These are phyloP conservation scores for Venustaconcha ellipsiformis DNA, from an alignment of 1,140 invertebrate species.

Conservation along the genomic window DNA sequence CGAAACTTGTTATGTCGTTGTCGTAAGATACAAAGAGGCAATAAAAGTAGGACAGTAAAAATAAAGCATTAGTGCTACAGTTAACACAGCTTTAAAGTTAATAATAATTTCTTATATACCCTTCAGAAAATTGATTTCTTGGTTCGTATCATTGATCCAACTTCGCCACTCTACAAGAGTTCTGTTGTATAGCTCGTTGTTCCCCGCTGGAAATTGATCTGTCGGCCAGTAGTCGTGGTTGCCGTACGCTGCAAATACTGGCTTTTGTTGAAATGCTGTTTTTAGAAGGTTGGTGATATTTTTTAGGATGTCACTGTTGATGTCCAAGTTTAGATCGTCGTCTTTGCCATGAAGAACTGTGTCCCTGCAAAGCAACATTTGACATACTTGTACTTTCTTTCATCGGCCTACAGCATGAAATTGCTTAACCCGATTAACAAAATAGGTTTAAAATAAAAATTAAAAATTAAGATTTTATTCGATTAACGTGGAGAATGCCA, in stretches of 20 bases:
- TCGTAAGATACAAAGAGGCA: too few species aligned
- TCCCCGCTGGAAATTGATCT: constrained; percentile 46
- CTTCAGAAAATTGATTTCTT: constrained; percentile 38
- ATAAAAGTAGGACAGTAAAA: too few species aligned
- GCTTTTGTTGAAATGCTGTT: constrained; percentile 30
- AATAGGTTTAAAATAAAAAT: too few species aligned
- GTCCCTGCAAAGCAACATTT: constrained; percentile 39
- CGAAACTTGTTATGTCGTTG: too few species aligned
- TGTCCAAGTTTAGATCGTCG: constrained; percentile 38
- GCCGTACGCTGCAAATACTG: constrained; percentile 52
- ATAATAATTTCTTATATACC: constrained; percentile 32
- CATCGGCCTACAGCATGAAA: too few species aligned
- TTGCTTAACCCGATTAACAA: too few species aligned
- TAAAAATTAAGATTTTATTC: too few species aligned
- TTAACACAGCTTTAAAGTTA: too few species aligned
- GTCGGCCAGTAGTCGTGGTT: constrained; percentile 63
- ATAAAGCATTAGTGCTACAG: too few species aligned
- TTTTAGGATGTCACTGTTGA: constrained; percentile 46
- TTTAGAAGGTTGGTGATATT: constrained; percentile 48
- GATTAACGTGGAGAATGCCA: too few species aligned
- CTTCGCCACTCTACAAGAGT: constrained; percentile 44
- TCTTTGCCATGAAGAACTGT: constrained; percentile 50
- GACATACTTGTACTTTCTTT: too few species aligned
- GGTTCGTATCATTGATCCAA: constrained; percentile 46
- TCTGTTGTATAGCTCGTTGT: constrained; percentile 48